phyloP scores from a whole-genome alignment of 1,140 invertebrate genomes.

The Akabosia matsudoensis region DNA sequence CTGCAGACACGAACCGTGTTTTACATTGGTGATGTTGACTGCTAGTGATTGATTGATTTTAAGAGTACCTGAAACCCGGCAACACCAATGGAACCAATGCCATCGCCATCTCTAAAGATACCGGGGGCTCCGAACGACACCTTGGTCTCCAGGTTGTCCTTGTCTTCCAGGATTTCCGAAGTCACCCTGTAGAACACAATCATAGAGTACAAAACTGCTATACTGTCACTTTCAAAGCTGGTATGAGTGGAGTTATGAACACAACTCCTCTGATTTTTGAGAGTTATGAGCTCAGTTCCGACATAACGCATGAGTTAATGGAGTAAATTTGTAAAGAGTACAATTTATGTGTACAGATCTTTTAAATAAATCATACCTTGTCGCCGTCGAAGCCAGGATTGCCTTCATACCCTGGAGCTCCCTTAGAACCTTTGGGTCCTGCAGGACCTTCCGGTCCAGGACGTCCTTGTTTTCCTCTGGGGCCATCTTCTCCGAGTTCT shows the following conservation, averaged over 20 bases:
- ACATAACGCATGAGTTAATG: too few species aligned
- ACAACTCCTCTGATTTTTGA: too few species aligned
- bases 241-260: too few species aligned
- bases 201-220: neutral
- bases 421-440: conserved; percentile 32
- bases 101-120: conserved; percentile 25
- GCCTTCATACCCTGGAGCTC: conserved; percentile 41
- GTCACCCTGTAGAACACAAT: conserved; percentile 28
- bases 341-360: neutral
- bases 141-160: conserved; percentile 38
- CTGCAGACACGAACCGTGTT: too few species aligned
- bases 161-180: conserved; percentile 33
- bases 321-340: neutral
- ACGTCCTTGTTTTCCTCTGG: conserved; percentile 41
- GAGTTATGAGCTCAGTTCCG: too few species aligned
- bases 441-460: conserved; percentile 24
- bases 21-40: too few species aligned
- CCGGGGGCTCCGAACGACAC: neutral
- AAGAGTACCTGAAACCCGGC: conserved; percentile 34
- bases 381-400: conserved; percentile 19
- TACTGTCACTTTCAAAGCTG: neutral
- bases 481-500: conserved; percentile 28
- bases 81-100: conserved; percentile 17
- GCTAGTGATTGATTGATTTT: too few species aligned
- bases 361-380: conserved; percentile 23